Evolutionary conservation across 2,797 vertebrate genomes (phyloP).

Genomic region (Microchirus variegatus): DNA sequence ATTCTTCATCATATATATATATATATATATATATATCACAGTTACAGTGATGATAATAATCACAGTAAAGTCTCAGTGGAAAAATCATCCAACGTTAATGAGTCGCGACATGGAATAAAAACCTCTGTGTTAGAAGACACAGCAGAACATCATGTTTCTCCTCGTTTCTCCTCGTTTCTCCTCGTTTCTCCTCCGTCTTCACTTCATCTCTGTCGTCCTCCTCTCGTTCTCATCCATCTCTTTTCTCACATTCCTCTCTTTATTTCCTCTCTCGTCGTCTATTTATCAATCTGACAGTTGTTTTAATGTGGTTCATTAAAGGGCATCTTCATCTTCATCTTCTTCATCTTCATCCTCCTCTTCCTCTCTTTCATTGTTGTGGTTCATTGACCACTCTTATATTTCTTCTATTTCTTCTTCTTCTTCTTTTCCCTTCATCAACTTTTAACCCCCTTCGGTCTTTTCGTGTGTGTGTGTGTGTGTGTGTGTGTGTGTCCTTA

Average conservation of each 20-base stretch:
- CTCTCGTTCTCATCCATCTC: neutral
- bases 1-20: too few species aligned
- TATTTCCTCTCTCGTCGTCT: neutral
- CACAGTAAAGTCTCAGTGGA: too few species aligned
- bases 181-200: neutral
- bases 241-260: neutral
- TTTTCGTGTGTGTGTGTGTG: conserved; percentile 5
- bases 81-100: too few species aligned
- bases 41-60: too few species aligned
- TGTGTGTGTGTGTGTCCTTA: conserved; percentile 3
- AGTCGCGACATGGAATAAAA: conserved; percentile 60
- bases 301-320: conserved; percentile 46
- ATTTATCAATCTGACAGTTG: conserved; percentile 32
- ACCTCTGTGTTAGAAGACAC: too few species aligned
- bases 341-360: neutral
- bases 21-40: too few species aligned
- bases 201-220: neutral
- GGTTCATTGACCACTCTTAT: conserved; percentile 25
- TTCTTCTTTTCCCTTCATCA: conserved; percentile 27
- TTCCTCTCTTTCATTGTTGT: conserved; percentile 25
- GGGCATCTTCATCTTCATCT: neutral
- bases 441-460: conserved; percentile 14
- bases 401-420: neutral
- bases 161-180: neutral
- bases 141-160: too few species aligned